phyloP scores from a whole-genome alignment of 2,113 vertebrate genomes.

The Brachypteracias leptosomus region DNA sequence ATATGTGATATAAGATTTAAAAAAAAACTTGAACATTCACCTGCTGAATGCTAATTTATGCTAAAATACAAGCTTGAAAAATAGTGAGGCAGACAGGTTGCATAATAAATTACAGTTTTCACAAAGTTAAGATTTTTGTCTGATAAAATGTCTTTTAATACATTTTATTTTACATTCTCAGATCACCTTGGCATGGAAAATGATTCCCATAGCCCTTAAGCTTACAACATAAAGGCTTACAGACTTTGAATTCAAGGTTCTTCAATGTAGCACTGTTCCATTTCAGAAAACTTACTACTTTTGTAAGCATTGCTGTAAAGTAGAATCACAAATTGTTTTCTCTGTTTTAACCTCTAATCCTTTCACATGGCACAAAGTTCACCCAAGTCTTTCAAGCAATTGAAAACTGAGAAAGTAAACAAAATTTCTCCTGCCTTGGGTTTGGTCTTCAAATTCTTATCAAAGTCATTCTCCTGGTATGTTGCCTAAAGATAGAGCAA shows the following conservation, averaged over 20 bases:
- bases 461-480: not conserved
- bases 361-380: not conserved
- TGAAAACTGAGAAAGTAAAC: constrained; percentile 13
- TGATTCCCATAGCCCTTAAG: not conserved
- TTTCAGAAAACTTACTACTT: not conserved
- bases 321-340: not conserved
- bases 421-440: not conserved
- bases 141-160: not conserved
- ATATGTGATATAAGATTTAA: not conserved
- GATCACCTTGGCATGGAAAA: not conserved
- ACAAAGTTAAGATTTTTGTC: not conserved
- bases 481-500: constrained; percentile 43
- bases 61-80: not conserved
- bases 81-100: not conserved
- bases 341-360: not conserved
- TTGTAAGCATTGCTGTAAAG: not conserved
- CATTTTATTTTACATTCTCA: not conserved
- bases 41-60: not conserved
- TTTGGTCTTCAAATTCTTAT: constrained; percentile 15
- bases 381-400: not conserved
- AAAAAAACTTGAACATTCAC: not conserved
- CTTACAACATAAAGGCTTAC: not conserved
- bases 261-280: not conserved
- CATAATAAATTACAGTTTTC: not conserved
- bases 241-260: not conserved